Evolutionary conservation across 1,140 invertebrate genomes (phyloP).

Genomic region (Saccostrea glomerata): DNA sequence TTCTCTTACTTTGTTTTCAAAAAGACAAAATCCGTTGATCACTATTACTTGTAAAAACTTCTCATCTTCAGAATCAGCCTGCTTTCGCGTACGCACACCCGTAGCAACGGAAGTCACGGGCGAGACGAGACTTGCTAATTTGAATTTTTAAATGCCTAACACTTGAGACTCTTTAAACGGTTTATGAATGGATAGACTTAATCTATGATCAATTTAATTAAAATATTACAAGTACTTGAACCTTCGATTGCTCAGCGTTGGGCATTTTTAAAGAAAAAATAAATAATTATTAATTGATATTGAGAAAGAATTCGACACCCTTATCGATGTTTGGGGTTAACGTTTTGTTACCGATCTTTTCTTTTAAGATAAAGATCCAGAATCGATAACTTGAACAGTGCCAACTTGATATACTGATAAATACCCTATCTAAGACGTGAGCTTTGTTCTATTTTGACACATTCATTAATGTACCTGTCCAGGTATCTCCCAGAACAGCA

Average conservation of each 20-base stretch:
- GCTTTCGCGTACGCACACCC: neutral
- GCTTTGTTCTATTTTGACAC: neutral
- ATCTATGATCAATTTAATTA: slow-evolving; percentile 29
- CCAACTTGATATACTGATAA: neutral
- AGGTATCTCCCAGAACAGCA: neutral
- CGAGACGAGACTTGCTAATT: slow-evolving; percentile 35
- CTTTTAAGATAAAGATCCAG: neutral
- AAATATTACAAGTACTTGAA: slow-evolving; percentile 21
- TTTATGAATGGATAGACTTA: slow-evolving; percentile 20
- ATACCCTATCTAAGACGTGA: neutral
- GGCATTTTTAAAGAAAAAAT: neutral
- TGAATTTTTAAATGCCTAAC: slow-evolving; percentile 19
- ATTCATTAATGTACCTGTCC: neutral
- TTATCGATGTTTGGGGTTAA: neutral
- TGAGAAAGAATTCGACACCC: neutral
- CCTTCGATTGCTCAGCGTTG: neutral
- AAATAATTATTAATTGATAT: slow-evolving; percentile 27
- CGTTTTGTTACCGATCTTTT: slow-evolving; percentile 22
- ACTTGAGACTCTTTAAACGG: slow-evolving; percentile 33
- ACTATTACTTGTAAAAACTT: neutral
- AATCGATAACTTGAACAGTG: neutral
- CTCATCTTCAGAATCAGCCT: slow-evolving; percentile 3
- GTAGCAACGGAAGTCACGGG: slow-evolving; percentile 30
- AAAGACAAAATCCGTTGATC: neutral
- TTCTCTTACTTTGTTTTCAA: neutral